Conservation (phyloP, 2,797 vertebrate species). For the Ceryle rudis region DNA sequence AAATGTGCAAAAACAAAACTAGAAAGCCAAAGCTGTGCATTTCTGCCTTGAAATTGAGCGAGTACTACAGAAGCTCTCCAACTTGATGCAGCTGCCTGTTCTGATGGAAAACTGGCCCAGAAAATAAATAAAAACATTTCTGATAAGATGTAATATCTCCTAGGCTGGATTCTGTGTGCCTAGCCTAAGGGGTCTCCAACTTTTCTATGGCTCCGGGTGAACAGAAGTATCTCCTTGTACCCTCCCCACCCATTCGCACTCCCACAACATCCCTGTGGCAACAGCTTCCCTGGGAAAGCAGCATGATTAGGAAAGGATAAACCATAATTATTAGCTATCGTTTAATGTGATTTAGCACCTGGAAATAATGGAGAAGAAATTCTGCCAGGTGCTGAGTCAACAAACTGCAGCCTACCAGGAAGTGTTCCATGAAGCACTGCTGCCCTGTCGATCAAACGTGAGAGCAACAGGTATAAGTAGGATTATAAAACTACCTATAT, state of each 20-base stretch:
- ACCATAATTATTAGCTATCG: conserved; percentile 46
- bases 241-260: conserved; percentile 14
- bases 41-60: background rate
- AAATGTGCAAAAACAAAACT: background rate
- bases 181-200: conserved; percentile 37
- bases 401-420: background rate
- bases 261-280: conserved; percentile 58
- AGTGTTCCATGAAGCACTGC: background rate
- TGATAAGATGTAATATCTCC: background rate
- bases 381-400: conserved; percentile 50
- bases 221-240: background rate
- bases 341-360: conserved; percentile 55
- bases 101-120: background rate
- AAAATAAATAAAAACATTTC: conserved; percentile 6
- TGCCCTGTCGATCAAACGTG: background rate
- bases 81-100: background rate
- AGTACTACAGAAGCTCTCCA: background rate
- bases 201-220: conserved; percentile 20
- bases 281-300: conserved; percentile 55
- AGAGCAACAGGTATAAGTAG: background rate
- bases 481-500: background rate
- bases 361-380: conserved; percentile 35
- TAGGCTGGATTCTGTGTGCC: background rate
- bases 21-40: background rate
- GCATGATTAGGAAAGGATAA: conserved; percentile 22